Percentiles rank a stretch among this genome's conserved stretches.
Conservation (phyloP, 2,113 vertebrate species). For the Upupa epops region DNA sequence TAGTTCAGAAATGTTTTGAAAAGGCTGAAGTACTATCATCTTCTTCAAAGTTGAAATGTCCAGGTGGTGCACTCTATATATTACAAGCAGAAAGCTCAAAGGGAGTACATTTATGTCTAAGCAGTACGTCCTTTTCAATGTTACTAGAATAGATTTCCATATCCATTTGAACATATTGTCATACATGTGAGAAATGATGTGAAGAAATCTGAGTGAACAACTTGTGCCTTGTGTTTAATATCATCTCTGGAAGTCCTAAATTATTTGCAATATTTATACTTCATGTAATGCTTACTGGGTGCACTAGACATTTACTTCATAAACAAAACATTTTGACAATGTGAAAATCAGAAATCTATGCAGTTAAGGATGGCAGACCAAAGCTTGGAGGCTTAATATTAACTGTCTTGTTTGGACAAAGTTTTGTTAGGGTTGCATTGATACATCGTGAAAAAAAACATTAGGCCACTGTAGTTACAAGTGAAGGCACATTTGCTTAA, state of each 20-base stretch:
- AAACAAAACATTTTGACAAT: not conserved
- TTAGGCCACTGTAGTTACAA: not conserved
- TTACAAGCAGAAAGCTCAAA: not conserved
- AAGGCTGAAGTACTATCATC: not conserved
- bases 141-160: not conserved
- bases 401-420: not conserved
- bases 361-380: not conserved
- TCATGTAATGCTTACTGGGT: not conserved
- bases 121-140: not conserved
- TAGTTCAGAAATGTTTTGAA: slow-evolving; percentile 20
- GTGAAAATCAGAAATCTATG: not conserved
- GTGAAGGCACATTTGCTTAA: not conserved
- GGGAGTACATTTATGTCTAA: not conserved
- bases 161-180: not conserved
- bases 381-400: not conserved
- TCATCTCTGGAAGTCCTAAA: not conserved
- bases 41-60: not conserved
- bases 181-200: not conserved
- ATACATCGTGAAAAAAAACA: fast-evolving
- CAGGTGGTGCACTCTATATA: not conserved
- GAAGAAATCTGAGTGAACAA: not conserved
- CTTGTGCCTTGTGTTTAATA: not conserved
- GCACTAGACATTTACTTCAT: not conserved
- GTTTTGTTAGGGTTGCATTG: not conserved
- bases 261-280: not conserved